Percentiles rank a stretch among this genome's conserved stretches.
These are phyloP conservation scores for Papilio gigon DNA, from an alignment of 2,888 invertebrate species.

Conservation along the genomic window DNA sequence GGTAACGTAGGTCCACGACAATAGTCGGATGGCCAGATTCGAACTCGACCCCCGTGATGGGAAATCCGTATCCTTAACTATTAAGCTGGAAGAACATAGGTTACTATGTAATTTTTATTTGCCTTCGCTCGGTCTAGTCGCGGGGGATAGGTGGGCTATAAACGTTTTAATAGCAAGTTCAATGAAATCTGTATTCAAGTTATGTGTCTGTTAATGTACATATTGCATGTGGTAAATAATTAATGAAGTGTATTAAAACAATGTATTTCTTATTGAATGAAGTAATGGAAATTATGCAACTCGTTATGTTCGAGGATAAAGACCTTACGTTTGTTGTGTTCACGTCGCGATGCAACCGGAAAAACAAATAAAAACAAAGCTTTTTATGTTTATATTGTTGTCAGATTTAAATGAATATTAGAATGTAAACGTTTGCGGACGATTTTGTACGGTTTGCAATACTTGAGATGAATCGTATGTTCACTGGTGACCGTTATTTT, in stretches of 20 bases:
- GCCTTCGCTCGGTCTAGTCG: no score
- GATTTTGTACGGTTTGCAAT: background rate
- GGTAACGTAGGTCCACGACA: no score
- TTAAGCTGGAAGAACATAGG: no score
- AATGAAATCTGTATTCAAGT: background rate
- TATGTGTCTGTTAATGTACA: background rate
- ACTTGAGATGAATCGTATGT: slow-evolving; percentile 2
- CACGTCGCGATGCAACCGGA: slow-evolving; percentile 10
- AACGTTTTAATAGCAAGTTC: background rate
- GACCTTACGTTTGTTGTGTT: slow-evolving; percentile 43
- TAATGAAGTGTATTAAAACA: background rate
- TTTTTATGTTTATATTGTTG: slow-evolving; percentile 5
- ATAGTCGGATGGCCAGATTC: no score
- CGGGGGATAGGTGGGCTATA: no score
- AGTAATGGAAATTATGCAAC: slow-evolving; percentile 20
- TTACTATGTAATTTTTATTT: no score
- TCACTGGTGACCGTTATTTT: background rate
- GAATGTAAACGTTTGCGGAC: background rate
- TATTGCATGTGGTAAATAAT: slow-evolving; percentile 3
- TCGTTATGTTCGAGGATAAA: slow-evolving; percentile 9
- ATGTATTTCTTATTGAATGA: slow-evolving; percentile 12
- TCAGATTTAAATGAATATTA: slow-evolving; percentile 11
- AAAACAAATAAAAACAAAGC: background rate
- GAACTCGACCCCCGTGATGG: no score
- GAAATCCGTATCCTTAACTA: no score